phyloP scores from a whole-genome alignment of 2,113 vertebrate genomes.

The Martes martes region DNA sequence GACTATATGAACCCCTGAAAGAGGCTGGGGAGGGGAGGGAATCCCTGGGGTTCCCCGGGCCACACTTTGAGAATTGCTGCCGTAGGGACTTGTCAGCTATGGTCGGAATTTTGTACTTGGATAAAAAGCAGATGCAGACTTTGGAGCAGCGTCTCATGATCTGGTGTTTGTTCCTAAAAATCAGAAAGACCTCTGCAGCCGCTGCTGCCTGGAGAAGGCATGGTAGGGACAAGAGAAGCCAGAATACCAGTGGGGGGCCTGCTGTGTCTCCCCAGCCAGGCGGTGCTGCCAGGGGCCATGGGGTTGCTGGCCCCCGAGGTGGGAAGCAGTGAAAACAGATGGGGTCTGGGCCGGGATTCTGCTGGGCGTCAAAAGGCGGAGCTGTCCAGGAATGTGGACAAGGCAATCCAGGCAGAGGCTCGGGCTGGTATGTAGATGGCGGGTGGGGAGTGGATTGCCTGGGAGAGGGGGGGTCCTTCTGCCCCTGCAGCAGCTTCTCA shows the following conservation, averaged over 20 bases:
- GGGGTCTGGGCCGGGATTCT: not conserved
- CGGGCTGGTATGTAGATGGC: not conserved
- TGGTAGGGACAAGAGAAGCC: not conserved
- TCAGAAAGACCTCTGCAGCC: not conserved
- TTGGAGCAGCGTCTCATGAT: not conserved
- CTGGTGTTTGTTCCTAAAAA: not conserved
- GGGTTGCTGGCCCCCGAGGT: not conserved
- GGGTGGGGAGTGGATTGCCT: not conserved
- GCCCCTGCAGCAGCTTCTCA: too few relatives aligned
- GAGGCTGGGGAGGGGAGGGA: not conserved
- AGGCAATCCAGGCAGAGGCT: not conserved
- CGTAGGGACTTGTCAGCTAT: not conserved
- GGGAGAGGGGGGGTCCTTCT: not conserved
- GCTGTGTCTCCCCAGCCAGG: not conserved
- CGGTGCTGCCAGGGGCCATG: rapidly evolving
- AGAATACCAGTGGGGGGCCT: not conserved
- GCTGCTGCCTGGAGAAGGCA: not conserved
- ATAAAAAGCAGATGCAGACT: not conserved
- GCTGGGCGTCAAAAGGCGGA: rapidly evolving
- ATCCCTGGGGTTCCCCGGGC: not conserved
- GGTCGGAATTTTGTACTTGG: not conserved
- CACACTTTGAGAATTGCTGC: not conserved
- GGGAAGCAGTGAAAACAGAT: not conserved
- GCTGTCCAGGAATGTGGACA: not conserved
- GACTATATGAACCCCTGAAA: not conserved